A percentile compares a stretch with the other conserved stretches of the same genome.
Evolutionary conservation across 2,797 vertebrate genomes (phyloP).

Genomic region (Ambastaia sidthimunki): DNA sequence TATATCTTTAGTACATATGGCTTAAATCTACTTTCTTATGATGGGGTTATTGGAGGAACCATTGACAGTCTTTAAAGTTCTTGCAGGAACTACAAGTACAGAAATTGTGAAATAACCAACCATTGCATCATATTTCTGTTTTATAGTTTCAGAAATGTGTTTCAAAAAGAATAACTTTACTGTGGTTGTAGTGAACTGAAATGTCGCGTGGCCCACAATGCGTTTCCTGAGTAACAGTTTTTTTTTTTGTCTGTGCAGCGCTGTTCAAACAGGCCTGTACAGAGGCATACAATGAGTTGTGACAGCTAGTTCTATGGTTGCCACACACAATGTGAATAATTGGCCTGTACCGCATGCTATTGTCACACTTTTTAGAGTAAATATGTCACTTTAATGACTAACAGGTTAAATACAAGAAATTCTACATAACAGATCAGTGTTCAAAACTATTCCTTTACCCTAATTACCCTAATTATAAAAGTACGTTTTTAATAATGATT

Average conservation of each 20-base stretch:
- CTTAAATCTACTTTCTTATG: background rate
- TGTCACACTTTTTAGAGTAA: background rate
- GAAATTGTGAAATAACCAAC: background rate
- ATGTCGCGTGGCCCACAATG: background rate
- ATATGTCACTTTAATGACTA: background rate
- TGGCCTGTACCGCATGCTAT: background rate
- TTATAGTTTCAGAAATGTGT: constrained; percentile 1
- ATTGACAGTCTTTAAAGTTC: background rate
- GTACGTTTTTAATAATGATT: no score
- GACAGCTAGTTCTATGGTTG: constrained; percentile 1
- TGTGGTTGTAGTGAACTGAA: background rate
- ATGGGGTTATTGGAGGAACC: background rate
- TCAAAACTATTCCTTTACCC: no score
- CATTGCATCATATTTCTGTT: constrained; percentile 3
- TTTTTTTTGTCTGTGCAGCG: background rate
- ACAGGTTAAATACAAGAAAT: background rate
- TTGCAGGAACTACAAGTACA: background rate
- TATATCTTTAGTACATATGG: background rate
- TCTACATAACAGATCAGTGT: no score
- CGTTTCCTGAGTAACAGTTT: background rate
- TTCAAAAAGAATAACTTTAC: constrained; percentile 1
- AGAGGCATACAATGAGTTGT: background rate
- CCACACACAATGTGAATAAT: constrained; percentile 1
- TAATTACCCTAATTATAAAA: no score
- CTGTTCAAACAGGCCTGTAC: background rate